These are phyloP conservation scores for Azorinus chamasolen DNA, from an alignment of 2,888 invertebrate species.

Conservation along the genomic window DNA sequence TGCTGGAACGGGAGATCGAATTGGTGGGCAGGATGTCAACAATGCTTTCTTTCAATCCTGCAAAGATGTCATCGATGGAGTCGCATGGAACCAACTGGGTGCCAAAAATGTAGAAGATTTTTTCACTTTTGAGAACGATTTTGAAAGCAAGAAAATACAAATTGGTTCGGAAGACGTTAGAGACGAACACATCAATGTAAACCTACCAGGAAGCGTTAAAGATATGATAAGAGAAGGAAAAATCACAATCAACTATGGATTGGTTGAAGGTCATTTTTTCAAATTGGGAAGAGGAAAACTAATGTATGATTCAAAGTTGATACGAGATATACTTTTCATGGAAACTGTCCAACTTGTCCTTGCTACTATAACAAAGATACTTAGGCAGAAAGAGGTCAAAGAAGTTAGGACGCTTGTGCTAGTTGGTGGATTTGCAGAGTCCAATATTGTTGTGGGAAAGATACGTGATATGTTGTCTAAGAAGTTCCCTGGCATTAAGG, in stretches of 20 bases:
- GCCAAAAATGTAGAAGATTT: conserved; percentile 8
- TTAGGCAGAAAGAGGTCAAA: too few relatives aligned
- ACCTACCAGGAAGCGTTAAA: neutral
- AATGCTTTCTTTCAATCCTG: conserved; percentile 19
- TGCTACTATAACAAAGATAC: too few relatives aligned
- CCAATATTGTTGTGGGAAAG: conserved; percentile 27
- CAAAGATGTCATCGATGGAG: conserved; percentile 3
- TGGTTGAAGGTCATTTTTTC: neutral
- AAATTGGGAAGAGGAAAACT: conserved; percentile 4
- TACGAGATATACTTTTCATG: conserved; percentile 6
- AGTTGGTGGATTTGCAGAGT: conserved; percentile 53
- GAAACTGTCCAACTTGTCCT: neutral
- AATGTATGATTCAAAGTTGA: conserved; percentile 1
- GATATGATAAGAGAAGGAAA: neutral
- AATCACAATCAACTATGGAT: neutral
- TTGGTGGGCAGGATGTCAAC: conserved; percentile 31
- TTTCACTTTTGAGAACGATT: conserved; percentile 19
- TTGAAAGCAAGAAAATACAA: conserved; percentile 42
- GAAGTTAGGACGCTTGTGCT: conserved; percentile 12
- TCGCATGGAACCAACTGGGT: conserved; percentile 8
- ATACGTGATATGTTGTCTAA: conserved; percentile 10
- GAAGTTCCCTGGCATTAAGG: conserved; percentile 5
- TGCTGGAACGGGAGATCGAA: conserved; percentile 20
- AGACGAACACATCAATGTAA: neutral
- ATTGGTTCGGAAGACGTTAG: conserved; percentile 3